Conservation (phyloP, 2,113 vertebrate genomes). For the Guaruba guarouba region DNA sequence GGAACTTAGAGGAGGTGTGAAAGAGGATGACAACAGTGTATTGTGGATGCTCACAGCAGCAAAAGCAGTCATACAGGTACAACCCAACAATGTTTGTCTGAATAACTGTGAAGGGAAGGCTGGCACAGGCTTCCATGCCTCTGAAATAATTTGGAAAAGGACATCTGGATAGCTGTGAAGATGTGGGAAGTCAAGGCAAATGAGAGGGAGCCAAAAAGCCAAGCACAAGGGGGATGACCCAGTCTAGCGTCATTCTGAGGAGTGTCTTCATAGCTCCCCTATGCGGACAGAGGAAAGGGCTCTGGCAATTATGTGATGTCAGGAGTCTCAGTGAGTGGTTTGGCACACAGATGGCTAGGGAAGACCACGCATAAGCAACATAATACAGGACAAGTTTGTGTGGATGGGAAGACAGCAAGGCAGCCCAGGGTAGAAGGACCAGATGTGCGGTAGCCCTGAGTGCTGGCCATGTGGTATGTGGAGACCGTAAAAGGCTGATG, state of each 20-base stretch:
- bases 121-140: neutral
- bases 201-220: neutral
- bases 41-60: neutral
- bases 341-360: neutral
- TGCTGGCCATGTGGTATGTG: neutral
- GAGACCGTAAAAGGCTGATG: neutral
- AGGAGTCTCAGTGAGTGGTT: neutral
- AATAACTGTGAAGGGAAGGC: neutral
- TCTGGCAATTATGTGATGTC: neutral
- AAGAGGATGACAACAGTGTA: neutral
- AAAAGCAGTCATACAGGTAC: neutral
- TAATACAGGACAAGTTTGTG: neutral
- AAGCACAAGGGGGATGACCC: neutral
- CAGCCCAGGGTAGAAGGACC: neutral
- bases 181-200: neutral
- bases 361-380: neutral
- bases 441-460: neutral
- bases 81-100: neutral
- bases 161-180: neutral
- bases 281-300: fast-evolving
- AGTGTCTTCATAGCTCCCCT: neutral
- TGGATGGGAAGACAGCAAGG: neutral
- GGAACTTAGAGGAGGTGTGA: neutral
- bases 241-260: neutral
- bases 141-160: neutral